These are phyloP conservation scores for Lasioglossum marginatum DNA, from an alignment of 2,888 invertebrate species.

Conservation along the genomic window DNA sequence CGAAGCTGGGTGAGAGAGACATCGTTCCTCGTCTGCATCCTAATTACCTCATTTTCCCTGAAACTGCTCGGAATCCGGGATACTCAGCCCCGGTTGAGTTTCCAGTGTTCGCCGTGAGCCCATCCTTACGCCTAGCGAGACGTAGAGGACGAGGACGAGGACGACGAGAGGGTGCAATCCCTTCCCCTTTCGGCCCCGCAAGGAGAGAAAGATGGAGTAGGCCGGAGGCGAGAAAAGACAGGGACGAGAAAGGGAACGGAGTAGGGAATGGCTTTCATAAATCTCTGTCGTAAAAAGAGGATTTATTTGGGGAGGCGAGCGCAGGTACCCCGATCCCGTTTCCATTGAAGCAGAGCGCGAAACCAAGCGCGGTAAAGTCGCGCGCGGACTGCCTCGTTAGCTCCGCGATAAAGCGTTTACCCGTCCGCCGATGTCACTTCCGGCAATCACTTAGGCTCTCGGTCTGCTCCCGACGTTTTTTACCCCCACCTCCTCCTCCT, in stretches of 20 bases:
- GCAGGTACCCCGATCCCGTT: constrained; percentile 74
- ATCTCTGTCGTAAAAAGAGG: constrained; percentile 84
- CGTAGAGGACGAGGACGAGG: not conserved
- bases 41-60: constrained; percentile 83
- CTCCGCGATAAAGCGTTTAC: constrained; percentile 82
- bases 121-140: constrained; percentile 61
- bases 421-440: constrained; percentile 80
- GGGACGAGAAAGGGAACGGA: constrained; percentile 46
- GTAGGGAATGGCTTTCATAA: constrained; percentile 79
- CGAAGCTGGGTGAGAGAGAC: constrained; percentile 37
- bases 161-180: constrained; percentile 30
- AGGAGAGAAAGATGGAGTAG: constrained; percentile 68
- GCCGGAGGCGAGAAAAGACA: constrained; percentile 51
- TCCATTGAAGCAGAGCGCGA: constrained; percentile 76
- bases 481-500: not conserved
- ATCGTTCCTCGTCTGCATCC: constrained; percentile 81
- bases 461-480: constrained; percentile 54
- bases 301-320: constrained; percentile 81
- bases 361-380: constrained; percentile 75
- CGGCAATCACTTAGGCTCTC: constrained; percentile 78
- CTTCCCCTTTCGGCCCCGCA: constrained; percentile 27
- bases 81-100: constrained; percentile 68
- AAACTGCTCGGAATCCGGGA: constrained; percentile 80
- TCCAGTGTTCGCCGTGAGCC: constrained; percentile 65
- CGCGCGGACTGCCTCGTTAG: constrained; percentile 81